phyloP scores from a whole-genome alignment of 2,113 vertebrate species.

The Labrus mixtus region DNA sequence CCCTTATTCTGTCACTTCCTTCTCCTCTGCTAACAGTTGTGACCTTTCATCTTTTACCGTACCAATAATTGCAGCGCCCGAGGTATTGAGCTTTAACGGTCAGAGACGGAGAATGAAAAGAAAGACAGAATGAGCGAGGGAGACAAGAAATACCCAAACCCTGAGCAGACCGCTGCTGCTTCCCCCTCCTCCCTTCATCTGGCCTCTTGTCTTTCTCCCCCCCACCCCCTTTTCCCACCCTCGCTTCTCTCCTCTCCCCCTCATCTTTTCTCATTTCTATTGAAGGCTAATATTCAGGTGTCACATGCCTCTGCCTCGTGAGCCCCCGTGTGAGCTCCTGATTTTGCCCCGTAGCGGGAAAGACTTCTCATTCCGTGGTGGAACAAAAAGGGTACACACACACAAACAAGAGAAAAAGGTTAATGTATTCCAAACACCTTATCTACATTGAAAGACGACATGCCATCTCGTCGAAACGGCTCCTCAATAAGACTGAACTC shows the following conservation, averaged over 20 bases:
- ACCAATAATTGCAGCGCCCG: constrained; percentile 71
- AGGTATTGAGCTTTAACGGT: constrained; percentile 61
- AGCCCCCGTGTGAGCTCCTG: constrained; percentile 39
- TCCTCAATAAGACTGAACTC: constrained; percentile 48
- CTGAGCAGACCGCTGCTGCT: constrained; percentile 32
- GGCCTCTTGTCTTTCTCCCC: neutral
- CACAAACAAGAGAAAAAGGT: constrained; percentile 78
- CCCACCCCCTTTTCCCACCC: neutral
- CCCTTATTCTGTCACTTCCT: constrained; percentile 54
- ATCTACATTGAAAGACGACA: constrained; percentile 64
- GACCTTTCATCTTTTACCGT: constrained; percentile 73
- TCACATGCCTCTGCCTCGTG: constrained; percentile 53
- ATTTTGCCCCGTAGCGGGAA: constrained; percentile 47
- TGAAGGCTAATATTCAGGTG: constrained; percentile 67
- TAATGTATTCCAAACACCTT: constrained; percentile 78
- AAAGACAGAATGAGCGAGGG: constrained; percentile 48
- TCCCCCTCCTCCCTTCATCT: neutral
- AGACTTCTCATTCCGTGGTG: constrained; percentile 58
- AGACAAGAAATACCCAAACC: constrained; percentile 63
- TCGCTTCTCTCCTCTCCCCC: constrained; percentile 11
- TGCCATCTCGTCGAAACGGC: constrained; percentile 22
- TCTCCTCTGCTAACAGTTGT: constrained; percentile 65
- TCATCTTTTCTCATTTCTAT: constrained; percentile 66
- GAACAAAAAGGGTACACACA: constrained; percentile 62
- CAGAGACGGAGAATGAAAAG: constrained; percentile 48